Evolutionary conservation across 2,113 vertebrate species (phyloP).

Genomic region (Bos javanicus): DNA sequence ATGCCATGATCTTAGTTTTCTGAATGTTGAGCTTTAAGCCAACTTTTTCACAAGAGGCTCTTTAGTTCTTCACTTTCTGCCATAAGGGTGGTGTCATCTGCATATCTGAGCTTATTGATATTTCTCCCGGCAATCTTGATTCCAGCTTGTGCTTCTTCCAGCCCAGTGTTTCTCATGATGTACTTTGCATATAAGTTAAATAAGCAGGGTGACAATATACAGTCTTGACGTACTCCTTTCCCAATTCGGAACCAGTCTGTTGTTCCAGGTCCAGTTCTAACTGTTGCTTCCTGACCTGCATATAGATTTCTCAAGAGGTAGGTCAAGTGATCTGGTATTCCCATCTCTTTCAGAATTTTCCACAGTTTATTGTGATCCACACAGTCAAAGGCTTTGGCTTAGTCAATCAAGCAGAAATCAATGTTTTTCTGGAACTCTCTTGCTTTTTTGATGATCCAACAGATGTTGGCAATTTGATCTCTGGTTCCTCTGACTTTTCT

Average conservation of each 20-base stretch:
- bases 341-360: rapidly evolving
- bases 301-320: background rate
- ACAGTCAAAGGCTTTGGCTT: background rate
- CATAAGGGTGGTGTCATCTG: background rate
- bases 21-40: background rate
- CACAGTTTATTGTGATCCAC: background rate
- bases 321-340: background rate
- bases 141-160: background rate
- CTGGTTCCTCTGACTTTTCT: background rate
- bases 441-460: background rate
- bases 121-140: background rate
- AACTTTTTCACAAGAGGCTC: background rate
- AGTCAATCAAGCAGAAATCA: background rate
- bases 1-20: background rate
- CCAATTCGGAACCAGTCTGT: background rate
- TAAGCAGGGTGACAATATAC: background rate
- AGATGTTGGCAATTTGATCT: background rate
- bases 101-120: background rate
- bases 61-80: background rate
- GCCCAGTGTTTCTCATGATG: background rate
- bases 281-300: background rate
- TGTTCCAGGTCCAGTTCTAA: background rate
- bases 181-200: background rate
- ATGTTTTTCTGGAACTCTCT: background rate
- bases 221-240: background rate